A percentile compares a stretch with the other conserved stretches of the same genome.
phyloP scores from a whole-genome alignment of 92 coral and sea anemone genomes.

The Parazoanthus atlanticus region DNA sequence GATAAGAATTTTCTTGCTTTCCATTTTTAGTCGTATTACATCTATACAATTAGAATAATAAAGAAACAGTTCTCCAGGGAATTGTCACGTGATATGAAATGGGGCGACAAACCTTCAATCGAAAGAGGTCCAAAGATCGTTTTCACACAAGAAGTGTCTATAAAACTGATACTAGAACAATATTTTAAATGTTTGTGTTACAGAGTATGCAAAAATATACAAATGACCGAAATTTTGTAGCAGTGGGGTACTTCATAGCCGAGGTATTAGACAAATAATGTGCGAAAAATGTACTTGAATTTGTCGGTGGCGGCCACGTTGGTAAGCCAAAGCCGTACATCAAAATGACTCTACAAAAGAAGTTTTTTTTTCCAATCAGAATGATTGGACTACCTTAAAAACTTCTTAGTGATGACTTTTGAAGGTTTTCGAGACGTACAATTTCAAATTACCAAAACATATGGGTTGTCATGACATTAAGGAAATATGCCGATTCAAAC shows the following conservation, averaged over 20 bases:
- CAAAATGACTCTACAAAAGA: too few species aligned
- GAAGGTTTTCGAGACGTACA: too few species aligned
- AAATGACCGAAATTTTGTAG: not conserved
- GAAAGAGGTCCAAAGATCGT: not conserved
- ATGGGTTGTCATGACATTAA: too few species aligned
- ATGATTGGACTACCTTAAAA: too few species aligned
- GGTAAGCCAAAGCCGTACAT: too few species aligned
- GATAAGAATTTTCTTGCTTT: too few species aligned
- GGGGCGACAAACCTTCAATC: not conserved
- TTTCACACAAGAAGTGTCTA: not conserved
- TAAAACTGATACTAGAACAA: not conserved
- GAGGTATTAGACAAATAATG: not conserved
- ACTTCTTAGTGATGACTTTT: too few species aligned
- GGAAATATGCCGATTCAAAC: too few species aligned
- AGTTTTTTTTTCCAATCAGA: too few species aligned
- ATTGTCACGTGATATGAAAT: not conserved
- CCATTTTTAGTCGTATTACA: too few species aligned
- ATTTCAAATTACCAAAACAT: too few species aligned
- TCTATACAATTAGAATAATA: not conserved
- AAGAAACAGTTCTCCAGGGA: not conserved
- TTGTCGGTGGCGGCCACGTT: too few species aligned
- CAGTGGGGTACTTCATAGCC: not conserved
- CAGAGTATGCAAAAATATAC: not conserved
- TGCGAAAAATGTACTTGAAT: not conserved
- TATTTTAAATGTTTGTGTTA: not conserved